Percentiles rank a stretch among this genome's conserved stretches.
These are phyloP conservation scores for Lordiphosa mommai DNA, from an alignment of 1,140 invertebrate species.

Conservation along the genomic window DNA sequence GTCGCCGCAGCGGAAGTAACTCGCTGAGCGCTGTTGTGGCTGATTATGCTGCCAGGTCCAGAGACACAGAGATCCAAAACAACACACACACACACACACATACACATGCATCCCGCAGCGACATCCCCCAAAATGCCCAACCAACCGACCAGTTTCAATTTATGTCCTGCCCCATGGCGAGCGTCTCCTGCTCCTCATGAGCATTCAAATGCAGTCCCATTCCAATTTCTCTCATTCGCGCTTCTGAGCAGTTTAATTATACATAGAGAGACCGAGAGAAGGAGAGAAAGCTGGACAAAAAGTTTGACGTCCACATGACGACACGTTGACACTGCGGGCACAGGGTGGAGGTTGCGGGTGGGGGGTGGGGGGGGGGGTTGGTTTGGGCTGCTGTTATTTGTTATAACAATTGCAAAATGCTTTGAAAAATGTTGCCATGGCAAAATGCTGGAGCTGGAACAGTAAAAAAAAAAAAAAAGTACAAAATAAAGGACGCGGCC, in stretches of 20 bases:
- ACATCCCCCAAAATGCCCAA: constrained; percentile 11
- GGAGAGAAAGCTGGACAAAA: constrained; percentile 53
- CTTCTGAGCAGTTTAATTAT: constrained; percentile 38
- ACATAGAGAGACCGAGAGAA: constrained; percentile 14
- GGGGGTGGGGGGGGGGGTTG: not conserved
- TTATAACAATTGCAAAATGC: constrained; percentile 68
- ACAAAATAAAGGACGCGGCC: constrained; percentile 21
- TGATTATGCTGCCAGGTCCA: constrained; percentile 77
- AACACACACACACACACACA: too few species aligned
- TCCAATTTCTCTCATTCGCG: constrained; percentile 4
- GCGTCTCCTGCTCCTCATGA: constrained; percentile 28
- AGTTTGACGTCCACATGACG: constrained; percentile 73
- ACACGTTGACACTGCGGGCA: constrained; percentile 52
- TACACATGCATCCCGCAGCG: constrained; percentile 31
- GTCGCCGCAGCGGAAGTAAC: constrained; percentile 78
- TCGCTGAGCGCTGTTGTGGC: constrained; percentile 76
- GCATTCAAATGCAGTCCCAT: constrained; percentile 33
- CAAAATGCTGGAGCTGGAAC: constrained; percentile 39
- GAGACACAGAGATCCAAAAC: constrained; percentile 11
- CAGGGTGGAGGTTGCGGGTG: not conserved
- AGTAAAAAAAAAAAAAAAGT: constrained; percentile 24
- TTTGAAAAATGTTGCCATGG: constrained; percentile 64
- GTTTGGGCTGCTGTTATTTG: constrained; percentile 54
- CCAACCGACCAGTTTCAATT: constrained; percentile 43
- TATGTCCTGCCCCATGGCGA: constrained; percentile 26